phyloP scores from a whole-genome alignment of 2,113 vertebrate genomes.

The Synchiropus splendidus region DNA sequence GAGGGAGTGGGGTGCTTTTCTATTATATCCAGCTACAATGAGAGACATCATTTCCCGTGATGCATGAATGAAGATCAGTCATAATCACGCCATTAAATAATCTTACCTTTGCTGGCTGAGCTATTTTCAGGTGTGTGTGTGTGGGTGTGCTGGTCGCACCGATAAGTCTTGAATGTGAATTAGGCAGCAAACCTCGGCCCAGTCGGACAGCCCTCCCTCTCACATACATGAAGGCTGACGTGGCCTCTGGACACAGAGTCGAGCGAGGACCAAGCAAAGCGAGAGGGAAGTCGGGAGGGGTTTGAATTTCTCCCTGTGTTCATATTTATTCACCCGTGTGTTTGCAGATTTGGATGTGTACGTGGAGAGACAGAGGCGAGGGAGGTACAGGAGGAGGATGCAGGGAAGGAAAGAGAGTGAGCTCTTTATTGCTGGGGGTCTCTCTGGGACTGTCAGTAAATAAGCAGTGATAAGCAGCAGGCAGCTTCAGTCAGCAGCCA shows the following conservation, averaged over 20 bases:
- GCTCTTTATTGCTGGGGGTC: slow-evolving; percentile 35
- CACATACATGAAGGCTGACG: slow-evolving; percentile 14
- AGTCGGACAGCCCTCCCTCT: slow-evolving; percentile 22
- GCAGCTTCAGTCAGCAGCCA: slow-evolving; percentile 26
- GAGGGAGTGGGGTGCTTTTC: too few relatives aligned
- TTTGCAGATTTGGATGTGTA: slow-evolving; percentile 15
- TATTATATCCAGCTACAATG: too few relatives aligned
- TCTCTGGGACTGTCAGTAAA: slow-evolving; percentile 42
- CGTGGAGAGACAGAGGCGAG: slow-evolving; percentile 17
- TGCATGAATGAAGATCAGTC: too few relatives aligned
- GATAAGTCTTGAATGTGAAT: slow-evolving; percentile 13
- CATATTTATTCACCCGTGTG: slow-evolving; percentile 6
- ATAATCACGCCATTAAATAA: too few relatives aligned
- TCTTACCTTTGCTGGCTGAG: too few relatives aligned
- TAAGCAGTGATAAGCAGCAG: slow-evolving; percentile 48
- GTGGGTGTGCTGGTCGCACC: neutral
- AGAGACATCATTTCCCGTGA: too few relatives aligned
- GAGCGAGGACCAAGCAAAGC: slow-evolving; percentile 16
- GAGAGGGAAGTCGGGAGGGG: neutral
- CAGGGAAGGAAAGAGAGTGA: slow-evolving; percentile 4
- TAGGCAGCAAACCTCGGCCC: slow-evolving; percentile 14
- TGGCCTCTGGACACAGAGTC: slow-evolving; percentile 40
- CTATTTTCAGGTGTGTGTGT: neutral
- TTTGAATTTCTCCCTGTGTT: slow-evolving; percentile 6
- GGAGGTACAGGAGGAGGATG: slow-evolving; percentile 2